Evolutionary conservation across 2,888 invertebrate genomes (phyloP).

Genomic region (Brachyptera putata): DNA sequence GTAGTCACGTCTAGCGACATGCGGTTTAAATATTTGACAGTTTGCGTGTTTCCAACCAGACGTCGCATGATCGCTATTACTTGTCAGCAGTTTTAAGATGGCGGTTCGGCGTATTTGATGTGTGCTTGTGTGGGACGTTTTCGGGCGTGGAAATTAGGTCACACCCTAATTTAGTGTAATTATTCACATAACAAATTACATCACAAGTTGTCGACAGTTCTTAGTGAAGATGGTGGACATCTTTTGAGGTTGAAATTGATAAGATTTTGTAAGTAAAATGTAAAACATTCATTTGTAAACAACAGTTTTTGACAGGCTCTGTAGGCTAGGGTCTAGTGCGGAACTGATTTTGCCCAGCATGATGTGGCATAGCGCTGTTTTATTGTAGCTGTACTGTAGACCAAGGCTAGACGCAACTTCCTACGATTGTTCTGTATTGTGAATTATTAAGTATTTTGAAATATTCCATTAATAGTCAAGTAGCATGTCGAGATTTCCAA

Average conservation of each 20-base stretch:
- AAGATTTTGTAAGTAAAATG: background rate
- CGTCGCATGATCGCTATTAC: background rate
- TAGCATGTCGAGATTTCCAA: background rate
- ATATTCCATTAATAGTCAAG: background rate
- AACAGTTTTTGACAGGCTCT: constrained; percentile 10
- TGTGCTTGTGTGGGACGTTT: constrained; percentile 43
- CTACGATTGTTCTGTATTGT: constrained; percentile 2
- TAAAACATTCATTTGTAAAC: background rate
- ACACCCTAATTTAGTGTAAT: constrained; percentile 36
- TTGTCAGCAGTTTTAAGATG: constrained; percentile 17
- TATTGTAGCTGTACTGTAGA: background rate
- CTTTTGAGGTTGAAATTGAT: too few relatives aligned
- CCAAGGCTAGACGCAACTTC: constrained; percentile 7
- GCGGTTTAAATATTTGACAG: too few relatives aligned
- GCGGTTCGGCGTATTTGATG: constrained; percentile 18
- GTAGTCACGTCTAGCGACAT: too few relatives aligned
- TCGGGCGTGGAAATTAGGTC: constrained; percentile 39
- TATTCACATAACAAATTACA: background rate
- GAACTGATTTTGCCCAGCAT: background rate
- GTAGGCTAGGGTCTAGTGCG: background rate
- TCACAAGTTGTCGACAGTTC: background rate
- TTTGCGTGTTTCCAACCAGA: too few relatives aligned
- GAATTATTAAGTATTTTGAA: background rate
- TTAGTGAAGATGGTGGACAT: constrained; percentile 9
- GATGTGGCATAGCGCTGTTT: constrained; percentile 15